Conservation (phyloP, 2,888 invertebrate genomes). For the Portevinia maculata region DNA sequence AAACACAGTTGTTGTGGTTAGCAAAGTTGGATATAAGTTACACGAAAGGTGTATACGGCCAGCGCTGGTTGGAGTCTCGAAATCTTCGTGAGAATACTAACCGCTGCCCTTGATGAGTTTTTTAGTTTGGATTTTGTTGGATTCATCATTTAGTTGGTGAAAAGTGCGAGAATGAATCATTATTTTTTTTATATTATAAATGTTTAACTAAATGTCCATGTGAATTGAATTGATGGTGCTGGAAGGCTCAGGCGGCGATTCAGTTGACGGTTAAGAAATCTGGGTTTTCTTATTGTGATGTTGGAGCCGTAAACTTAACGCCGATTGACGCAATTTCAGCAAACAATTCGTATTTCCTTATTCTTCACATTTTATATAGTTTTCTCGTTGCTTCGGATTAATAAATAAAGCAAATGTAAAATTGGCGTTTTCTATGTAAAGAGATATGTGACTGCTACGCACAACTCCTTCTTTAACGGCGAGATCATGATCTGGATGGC, state of each 20-base stretch:
- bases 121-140: slow-evolving; percentile 22
- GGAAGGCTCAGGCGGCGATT: not conserved
- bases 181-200: slow-evolving; percentile 58
- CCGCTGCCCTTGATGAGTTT: slow-evolving; percentile 4
- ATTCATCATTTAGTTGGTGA: slow-evolving; percentile 40
- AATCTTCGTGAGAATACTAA: slow-evolving; percentile 80
- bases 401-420: slow-evolving; percentile 6
- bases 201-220: slow-evolving; percentile 44
- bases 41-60: slow-evolving; percentile 97
- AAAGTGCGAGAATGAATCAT: slow-evolving; percentile 48
- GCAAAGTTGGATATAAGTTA: slow-evolving; percentile 97
- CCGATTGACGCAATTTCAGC: not conserved
- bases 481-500: no score
- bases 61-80: slow-evolving; percentile 97
- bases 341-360: slow-evolving; percentile 49
- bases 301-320: not conserved
- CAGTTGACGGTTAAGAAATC: slow-evolving; percentile 15
- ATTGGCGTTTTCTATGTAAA: not conserved
- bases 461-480: no score
- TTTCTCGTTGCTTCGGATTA: slow-evolving; percentile 32
- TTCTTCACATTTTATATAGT: slow-evolving; percentile 39
- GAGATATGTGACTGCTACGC: no score
- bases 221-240: slow-evolving; percentile 42
- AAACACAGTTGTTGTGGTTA: slow-evolving; percentile 95
- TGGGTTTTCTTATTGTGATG: slow-evolving; percentile 45